Evolutionary conservation across 2,797 vertebrate genomes (phyloP), one percentile per base, ranked within the genome.

Genomic region (Cossypha caffra): DNA sequence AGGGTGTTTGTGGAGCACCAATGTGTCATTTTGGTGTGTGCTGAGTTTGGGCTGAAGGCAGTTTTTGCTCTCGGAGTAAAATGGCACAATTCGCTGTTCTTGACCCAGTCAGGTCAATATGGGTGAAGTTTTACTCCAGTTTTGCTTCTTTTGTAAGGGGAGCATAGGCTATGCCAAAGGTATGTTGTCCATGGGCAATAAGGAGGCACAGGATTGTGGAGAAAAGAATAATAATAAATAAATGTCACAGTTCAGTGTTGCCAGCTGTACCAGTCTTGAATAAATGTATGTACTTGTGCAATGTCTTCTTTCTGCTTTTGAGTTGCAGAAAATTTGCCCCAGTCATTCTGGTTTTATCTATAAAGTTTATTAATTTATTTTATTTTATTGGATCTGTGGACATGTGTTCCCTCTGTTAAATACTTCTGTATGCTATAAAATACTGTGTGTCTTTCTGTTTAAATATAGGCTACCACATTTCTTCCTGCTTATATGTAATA

Each of bases 151-250:
- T 42, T 33, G 4, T 28, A 40, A 75, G 59, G 40, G 40, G 8
- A 48, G 7, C 24, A 23, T 10, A 86, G 54, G 7, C 10, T 79
- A 1, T 63, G 62, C 43, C 71, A 37, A 59, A 61, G 8, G 3
- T 48, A 0, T 1, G 1, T 68, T 48, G 5, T 47, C 28, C 3
- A 1, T n/a, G 16, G 17, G 14, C n/a, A 47, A 0, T 43, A 38
- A 61, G 35, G 28, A 28, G 18, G 13, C 10, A 31, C 2, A 0
- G 33, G 13, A 5, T 19, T 69, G 51, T 66, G 59, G 33, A 73
- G 54, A 31, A 18, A 3, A 4, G 35, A 78, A 75, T 68, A 54
- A 54, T 45, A 51, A 51, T 33, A 78, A 63, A 18, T 67, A 45
- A 24, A 20, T 72, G 17, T 25, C 54, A 37, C 35, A 42, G 42